phyloP scores from a whole-genome alignment of 2,797 vertebrate genomes.

The Garrulus glandarius region DNA sequence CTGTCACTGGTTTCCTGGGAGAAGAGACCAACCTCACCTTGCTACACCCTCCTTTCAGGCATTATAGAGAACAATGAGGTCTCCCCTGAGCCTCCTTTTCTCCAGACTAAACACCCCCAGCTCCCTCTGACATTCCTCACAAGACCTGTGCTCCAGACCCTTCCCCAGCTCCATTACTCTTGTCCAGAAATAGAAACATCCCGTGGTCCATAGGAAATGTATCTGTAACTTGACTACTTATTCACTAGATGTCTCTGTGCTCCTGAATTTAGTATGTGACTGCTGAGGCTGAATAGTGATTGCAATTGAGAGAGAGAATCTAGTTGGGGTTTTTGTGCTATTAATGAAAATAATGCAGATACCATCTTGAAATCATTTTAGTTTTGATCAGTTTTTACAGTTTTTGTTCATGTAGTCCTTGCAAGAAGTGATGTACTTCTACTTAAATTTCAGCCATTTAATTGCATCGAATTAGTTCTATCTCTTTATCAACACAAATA shows the following conservation, averaged over 20 bases:
- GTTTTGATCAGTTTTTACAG: background rate
- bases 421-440: background rate
- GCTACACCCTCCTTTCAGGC: background rate
- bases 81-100: background rate
- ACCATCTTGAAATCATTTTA: background rate
- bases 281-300: background rate
- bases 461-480: background rate
- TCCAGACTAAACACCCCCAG: background rate
- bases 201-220: background rate
- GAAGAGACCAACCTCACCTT: background rate
- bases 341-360: background rate
- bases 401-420: background rate
- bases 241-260: conserved; percentile 75
- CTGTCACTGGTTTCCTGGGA: accelerated
- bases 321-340: background rate
- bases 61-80: accelerated
- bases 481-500: background rate
- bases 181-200: background rate
- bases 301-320: background rate
- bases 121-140: background rate
- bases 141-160: background rate
- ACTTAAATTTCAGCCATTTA: background rate
- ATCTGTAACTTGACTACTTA: conserved; percentile 21
- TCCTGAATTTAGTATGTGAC: conserved; percentile 3
- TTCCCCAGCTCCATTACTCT: background rate